Evolutionary conservation across 2,888 invertebrate genomes (phyloP).

Genomic region (Dyspetes luteomarginatus): DNA sequence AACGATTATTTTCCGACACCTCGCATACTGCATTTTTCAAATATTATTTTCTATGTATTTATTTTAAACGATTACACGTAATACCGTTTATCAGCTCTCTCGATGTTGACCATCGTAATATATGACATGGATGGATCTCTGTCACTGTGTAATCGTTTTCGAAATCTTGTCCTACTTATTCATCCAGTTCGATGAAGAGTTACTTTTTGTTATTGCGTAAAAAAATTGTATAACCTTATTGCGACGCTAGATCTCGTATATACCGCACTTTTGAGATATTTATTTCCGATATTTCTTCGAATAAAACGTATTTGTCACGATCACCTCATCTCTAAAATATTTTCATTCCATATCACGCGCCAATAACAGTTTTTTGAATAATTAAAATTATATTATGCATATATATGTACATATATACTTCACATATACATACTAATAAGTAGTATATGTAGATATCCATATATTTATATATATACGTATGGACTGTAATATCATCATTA

Average conservation of each 20-base stretch:
- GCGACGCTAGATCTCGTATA: neutral
- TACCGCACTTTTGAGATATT: neutral
- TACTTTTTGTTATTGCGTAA: neutral
- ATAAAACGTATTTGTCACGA: slow-evolving; percentile 6
- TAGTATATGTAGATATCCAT: slow-evolving; percentile 50
- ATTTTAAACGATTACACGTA: neutral
- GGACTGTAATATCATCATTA: slow-evolving; percentile 79
- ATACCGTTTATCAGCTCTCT: neutral
- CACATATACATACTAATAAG: slow-evolving; percentile 34
- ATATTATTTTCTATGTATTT: too few relatives aligned
- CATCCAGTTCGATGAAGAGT: neutral
- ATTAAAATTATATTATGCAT: slow-evolving; percentile 51
- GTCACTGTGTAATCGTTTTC: too few relatives aligned
- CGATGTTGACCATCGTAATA: neutral
- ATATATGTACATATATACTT: slow-evolving; percentile 56
- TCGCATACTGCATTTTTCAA: too few relatives aligned
- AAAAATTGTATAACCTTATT: neutral
- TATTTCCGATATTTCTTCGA: neutral
- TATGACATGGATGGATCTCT: neutral
- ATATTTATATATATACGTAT: slow-evolving; percentile 75
- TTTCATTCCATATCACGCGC: neutral
- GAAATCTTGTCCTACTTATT: neutral
- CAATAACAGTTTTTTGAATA: slow-evolving; percentile 37
- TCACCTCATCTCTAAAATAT: neutral
- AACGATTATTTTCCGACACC: neutral